Conservation (phyloP, 2,113 vertebrate species). For the Carollia perspicillata region DNA sequence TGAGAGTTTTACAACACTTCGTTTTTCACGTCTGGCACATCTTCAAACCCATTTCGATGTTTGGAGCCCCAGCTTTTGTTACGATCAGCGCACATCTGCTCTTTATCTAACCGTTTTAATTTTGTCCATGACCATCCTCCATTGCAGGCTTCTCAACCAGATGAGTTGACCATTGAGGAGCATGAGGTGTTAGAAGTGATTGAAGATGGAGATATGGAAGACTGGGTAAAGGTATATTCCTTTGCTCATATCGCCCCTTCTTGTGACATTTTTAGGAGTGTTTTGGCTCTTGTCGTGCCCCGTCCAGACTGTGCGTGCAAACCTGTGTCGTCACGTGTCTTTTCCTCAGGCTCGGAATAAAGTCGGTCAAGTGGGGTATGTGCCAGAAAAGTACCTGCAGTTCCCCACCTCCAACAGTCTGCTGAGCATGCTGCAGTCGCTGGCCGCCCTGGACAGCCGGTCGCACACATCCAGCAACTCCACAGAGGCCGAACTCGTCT, state of each 20-base stretch:
- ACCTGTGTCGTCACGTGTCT: conserved; percentile 4
- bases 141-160: conserved; percentile 93
- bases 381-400: conserved; percentile 98
- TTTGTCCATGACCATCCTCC: conserved; percentile 61
- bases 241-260: conserved; percentile 57
- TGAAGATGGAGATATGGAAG: conserved; percentile 99
- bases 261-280: neutral
- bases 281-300: neutral
- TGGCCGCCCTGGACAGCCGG: conserved; percentile 91
- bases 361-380: conserved; percentile 93
- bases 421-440: conserved; percentile 97
- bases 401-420: conserved; percentile 96
- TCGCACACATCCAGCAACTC: conserved; percentile 98
- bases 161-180: conserved; percentile 98
- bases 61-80: conserved; percentile 60
- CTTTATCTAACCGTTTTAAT: conserved; percentile 68
- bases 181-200: conserved; percentile 98
- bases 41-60: conserved; percentile 67
- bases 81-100: conserved; percentile 62
- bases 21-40: conserved; percentile 51
- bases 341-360: conserved; percentile 92
- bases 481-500: conserved; percentile 91
- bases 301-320: neutral
- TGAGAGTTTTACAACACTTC: conserved; percentile 59
- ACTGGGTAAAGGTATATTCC: conserved; percentile 96